Base-by-base conservation (phyloP, 2,797 vertebrate genomes). In the Lacerta viridis region DNA sequence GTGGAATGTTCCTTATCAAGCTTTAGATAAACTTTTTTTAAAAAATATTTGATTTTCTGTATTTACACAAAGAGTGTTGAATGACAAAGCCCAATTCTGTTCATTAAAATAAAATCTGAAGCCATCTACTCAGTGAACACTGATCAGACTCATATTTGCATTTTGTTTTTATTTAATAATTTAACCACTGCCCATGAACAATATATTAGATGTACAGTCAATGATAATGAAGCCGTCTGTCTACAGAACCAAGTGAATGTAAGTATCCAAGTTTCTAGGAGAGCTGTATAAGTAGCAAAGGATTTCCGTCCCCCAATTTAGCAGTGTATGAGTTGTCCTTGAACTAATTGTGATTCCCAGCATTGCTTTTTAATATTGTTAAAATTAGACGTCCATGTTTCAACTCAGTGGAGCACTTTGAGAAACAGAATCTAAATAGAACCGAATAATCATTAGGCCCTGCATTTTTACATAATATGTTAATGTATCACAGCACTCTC, bases 331-430 rank as follows among this genome's bases (percentile, higher is more conserved):
- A 90, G 89, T 3, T 9, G 61, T 90, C 27, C 41, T 93, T 46
- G 61, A 92, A 36, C 11, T 92, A 66, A 84, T 90, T 50, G 86
- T 82, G 87, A 90, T 91, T 93, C 95, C 92, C 86, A 92, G 88
- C 90, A 88, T 91, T 46, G 25, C 72, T 90, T 80, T 75, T 88
- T 79, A 50, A 50, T 77, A 72, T 88, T 84, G 61, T 84, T 78
- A 88, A 84, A 43, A 88, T n/a, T 61, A 72, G 43, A 11, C 7
- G 55, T 83, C 72, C 13, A 83, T 87, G 29, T 71, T 72, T 80
- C 41, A 87, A 39, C 5, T 18, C 7, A 66, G 4, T 68, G 18
- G 29, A 64, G 36, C 55, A 76, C 59, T 75, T 36, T 36, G 20
- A 43, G 9, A 72, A 84, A 64, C 29, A 20, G 20, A 72, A 78